phyloP scores from a whole-genome alignment of 2,797 vertebrate genomes.

The Platalea minor region DNA sequence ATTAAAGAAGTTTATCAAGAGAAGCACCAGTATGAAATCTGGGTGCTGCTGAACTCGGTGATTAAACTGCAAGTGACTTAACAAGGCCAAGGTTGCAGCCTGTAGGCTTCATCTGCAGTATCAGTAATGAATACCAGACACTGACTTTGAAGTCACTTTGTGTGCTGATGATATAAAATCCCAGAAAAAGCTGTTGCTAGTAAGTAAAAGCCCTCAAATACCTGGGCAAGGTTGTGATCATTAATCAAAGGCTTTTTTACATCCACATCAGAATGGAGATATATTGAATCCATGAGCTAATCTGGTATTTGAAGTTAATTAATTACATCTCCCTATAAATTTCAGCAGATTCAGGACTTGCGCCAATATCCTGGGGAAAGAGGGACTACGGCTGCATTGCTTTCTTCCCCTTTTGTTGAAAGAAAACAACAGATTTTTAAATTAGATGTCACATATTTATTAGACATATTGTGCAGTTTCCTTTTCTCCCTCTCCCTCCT shows the following conservation, averaged over 20 bases:
- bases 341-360: constrained; percentile 22
- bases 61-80: neutral
- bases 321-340: constrained; percentile 40
- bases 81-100: neutral
- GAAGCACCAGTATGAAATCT: neutral
- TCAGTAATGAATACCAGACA: constrained; percentile 17
- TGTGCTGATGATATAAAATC: neutral
- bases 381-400: neutral
- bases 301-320: constrained; percentile 40
- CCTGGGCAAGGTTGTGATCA: neutral
- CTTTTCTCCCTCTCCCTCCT: neutral
- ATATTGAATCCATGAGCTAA: constrained; percentile 39
- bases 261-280: neutral
- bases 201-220: constrained; percentile 19
- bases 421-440: constrained; percentile 45
- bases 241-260: constrained; percentile 36
- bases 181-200: neutral
- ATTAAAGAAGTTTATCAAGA: neutral
- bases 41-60: neutral
- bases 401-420: constrained; percentile 38
- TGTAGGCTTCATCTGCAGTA: neutral
- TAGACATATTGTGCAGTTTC: constrained; percentile 2
- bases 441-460: constrained; percentile 43
- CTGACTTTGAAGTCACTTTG: constrained; percentile 5
- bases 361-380: constrained; percentile 27